Evolutionary conservation across 2,888 invertebrate genomes (phyloP).

Genomic region (Ashinkailepas kermadecensis): DNA sequence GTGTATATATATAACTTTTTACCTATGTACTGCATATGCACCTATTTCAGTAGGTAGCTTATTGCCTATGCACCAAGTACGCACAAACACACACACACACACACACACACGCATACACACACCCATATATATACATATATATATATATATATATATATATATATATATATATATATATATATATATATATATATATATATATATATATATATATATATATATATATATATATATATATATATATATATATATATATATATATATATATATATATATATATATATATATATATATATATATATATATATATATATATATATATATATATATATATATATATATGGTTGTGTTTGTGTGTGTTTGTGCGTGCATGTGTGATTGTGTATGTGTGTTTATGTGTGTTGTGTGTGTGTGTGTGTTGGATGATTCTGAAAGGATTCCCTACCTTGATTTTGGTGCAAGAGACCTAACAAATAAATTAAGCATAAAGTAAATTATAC

Average conservation of each 20-base stretch:
- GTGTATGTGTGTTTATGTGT: too few relatives aligned
- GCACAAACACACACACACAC: neutral
- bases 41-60: too few relatives aligned
- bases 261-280: neutral
- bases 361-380: too few relatives aligned
- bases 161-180: neutral
- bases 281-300: neutral
- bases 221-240: neutral
- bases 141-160: neutral
- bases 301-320: neutral
- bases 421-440: too few relatives aligned
- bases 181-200: neutral
- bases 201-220: neutral
- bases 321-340: neutral
- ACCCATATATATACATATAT: neutral
- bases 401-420: too few relatives aligned
- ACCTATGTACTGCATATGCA: too few relatives aligned
- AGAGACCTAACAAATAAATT: neutral
- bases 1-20: too few relatives aligned
- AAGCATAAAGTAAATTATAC: neutral
- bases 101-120: neutral
- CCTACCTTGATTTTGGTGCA: too few relatives aligned
- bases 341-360: too few relatives aligned
- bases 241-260: neutral
- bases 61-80: neutral